phyloP scores from a whole-genome alignment of 2,113 vertebrate species.

The Cyprinus carpio region DNA sequence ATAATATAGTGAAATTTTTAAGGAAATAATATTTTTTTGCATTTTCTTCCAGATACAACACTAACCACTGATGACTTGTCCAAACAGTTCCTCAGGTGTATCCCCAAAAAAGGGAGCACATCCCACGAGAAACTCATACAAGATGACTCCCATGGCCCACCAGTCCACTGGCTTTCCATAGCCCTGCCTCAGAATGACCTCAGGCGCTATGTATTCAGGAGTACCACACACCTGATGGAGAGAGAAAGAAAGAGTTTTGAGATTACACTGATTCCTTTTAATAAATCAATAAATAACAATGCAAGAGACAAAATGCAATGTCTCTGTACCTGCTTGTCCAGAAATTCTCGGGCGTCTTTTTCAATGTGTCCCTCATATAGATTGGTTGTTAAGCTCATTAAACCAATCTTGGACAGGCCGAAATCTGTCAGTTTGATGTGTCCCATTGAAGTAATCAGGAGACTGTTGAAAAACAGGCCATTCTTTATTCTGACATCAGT shows the following conservation, averaged over 20 bases:
- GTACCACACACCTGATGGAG: slow-evolving; percentile 90
- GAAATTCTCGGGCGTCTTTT: slow-evolving; percentile 94
- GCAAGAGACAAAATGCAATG: not conserved
- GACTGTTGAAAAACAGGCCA: slow-evolving; percentile 72
- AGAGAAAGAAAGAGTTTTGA: slow-evolving; percentile 9
- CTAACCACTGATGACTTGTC: slow-evolving; percentile 97
- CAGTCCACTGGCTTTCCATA: slow-evolving; percentile 98
- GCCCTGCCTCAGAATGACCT: slow-evolving; percentile 95
- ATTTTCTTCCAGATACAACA: slow-evolving; percentile 29
- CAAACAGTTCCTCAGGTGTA: slow-evolving; percentile 95
- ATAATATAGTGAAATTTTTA: not conserved
- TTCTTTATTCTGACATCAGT: not conserved
- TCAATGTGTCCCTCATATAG: slow-evolving; percentile 97
- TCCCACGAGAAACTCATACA: slow-evolving; percentile 95
- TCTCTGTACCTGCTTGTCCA: slow-evolving; percentile 89
- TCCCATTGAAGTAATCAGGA: slow-evolving; percentile 98
- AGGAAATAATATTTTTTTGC: not conserved
- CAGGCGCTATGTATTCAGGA: slow-evolving; percentile 95
- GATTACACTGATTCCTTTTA: not conserved
- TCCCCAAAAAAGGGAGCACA: slow-evolving; percentile 96
- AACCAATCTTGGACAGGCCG: slow-evolving; percentile 94
- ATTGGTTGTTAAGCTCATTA: slow-evolving; percentile 98
- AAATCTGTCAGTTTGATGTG: slow-evolving; percentile 98
- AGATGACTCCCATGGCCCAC: slow-evolving; percentile 98
- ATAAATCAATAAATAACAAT: not conserved